phyloP scores from a whole-genome alignment of 2,797 vertebrate species.

The Tapera naevia region DNA sequence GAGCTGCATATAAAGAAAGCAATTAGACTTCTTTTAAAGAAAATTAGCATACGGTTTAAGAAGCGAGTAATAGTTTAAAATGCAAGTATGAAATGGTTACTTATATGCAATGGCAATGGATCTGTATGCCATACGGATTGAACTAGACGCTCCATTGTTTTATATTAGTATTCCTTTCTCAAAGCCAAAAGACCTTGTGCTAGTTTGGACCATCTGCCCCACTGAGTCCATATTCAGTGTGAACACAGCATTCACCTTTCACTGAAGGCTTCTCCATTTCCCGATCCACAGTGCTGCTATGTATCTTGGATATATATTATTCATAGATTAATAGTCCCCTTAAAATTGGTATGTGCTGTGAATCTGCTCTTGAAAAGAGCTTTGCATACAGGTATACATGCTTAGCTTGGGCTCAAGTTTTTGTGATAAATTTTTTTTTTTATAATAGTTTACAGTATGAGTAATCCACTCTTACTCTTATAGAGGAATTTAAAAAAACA shows the following conservation, averaged over 20 bases:
- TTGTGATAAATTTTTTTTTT: background rate
- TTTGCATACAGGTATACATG: background rate
- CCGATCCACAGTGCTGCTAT: background rate
- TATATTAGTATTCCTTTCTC: background rate
- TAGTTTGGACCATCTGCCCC: background rate
- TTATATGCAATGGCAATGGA: background rate
- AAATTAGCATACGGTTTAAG: conserved; percentile 38
- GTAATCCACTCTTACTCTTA: background rate
- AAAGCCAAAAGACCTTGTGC: background rate
- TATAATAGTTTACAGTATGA: background rate
- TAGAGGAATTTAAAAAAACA: background rate
- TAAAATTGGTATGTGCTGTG: conserved; percentile 35
- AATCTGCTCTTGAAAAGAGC: conserved; percentile 45
- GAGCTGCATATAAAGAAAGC: conserved; percentile 45
- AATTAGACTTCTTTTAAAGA: conserved; percentile 36
- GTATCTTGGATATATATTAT: conserved; percentile 28
- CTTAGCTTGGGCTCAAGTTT: background rate
- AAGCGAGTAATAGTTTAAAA: conserved; percentile 22
- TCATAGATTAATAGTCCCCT: conserved; percentile 60
- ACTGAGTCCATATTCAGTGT: background rate
- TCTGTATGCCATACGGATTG: background rate
- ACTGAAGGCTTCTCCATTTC: background rate
- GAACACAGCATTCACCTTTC: background rate
- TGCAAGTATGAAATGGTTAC: background rate
- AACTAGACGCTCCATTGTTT: background rate